Evolutionary conservation across 2,113 vertebrate genomes (phyloP).

Genomic region (Oncorhynchus nerka): DNA sequence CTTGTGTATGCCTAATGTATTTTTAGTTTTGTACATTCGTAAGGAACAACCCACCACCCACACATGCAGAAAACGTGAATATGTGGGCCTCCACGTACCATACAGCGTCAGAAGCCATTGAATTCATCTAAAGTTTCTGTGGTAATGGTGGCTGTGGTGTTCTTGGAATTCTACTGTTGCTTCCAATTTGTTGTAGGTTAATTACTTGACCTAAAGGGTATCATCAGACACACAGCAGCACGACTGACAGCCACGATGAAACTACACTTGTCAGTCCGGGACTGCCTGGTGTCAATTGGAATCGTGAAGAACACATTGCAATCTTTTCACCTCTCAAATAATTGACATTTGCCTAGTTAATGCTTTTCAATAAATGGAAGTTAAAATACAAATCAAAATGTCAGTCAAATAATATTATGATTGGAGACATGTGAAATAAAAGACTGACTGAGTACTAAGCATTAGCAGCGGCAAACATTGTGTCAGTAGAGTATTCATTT

Average conservation of each 20-base stretch:
- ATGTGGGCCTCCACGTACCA: not conserved
- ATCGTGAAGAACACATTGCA: not conserved
- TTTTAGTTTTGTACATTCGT: not conserved
- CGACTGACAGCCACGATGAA: not conserved
- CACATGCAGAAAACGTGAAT: not conserved
- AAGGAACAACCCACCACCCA: not conserved
- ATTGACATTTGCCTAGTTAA: not conserved
- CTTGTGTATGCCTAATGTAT: not conserved
- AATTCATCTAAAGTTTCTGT: conserved; percentile 1
- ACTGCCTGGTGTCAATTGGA: not conserved
- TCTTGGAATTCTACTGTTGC: conserved; percentile 3
- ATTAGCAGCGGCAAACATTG: not conserved
- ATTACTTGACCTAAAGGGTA: conserved; percentile 1
- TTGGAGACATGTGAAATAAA: not conserved
- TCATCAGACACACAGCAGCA: not conserved
- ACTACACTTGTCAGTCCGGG: not conserved
- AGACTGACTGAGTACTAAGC: not conserved
- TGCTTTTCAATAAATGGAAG: not conserved
- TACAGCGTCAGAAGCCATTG: not conserved
- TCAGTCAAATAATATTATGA: not conserved
- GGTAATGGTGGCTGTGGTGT: not conserved
- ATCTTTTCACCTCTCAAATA: not conserved
- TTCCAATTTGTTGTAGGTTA: conserved; percentile 1
- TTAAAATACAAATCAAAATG: not conserved
- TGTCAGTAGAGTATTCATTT: not conserved